Evolutionary conservation across 2,888 invertebrate genomes (phyloP), one percentile per base, ranked within the genome.

Genomic region (Ichneumoninae sp.): DNA sequence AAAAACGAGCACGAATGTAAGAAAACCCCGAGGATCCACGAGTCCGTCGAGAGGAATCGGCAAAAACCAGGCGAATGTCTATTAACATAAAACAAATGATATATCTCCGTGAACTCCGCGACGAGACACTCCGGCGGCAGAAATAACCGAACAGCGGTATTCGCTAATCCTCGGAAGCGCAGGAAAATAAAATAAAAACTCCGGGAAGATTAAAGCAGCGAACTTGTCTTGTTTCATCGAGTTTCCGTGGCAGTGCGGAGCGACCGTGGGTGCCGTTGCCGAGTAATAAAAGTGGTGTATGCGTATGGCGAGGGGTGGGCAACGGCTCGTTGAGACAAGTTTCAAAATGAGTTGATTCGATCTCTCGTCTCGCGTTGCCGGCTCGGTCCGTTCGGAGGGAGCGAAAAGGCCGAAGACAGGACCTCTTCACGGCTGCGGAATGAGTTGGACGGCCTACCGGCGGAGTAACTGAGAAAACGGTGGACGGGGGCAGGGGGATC

Each of bases 301-400:
- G 52, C 60, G 66, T 8, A 10, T 3, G 33, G 0, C 16, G 26
- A 22, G 30, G 22, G 26, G 62, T 22, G 33, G 16, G 50, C 30
- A 50, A 62, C 36, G 50, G 16, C 69, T 80, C 72, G 69, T 79
- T 79, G 72, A 54, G 65, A 80, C 80, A 72, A 80, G 66, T 80
- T 75, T 74, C 36, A 75, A 75, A 80, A 75, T 68, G 74, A 80
- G 74, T 80, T 75, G 80, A 80, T 74, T 80, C 74, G 80, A 75
- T 75, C 80, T 69, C 74, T 50, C 74, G 72, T 80, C 74, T 65
- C 74, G 57, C 54, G 30, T 66, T 69, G 36, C 69, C 50, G 44
- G 44, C 47, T 60, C 75, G 68, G 66, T 57, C 57, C 68, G 68
- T 47, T 13, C 30, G 72, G 44, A 54, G 80, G 66, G 72, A 26